Conservation (phyloP, 2,888 invertebrate species). For the Cotesia congregata region DNA sequence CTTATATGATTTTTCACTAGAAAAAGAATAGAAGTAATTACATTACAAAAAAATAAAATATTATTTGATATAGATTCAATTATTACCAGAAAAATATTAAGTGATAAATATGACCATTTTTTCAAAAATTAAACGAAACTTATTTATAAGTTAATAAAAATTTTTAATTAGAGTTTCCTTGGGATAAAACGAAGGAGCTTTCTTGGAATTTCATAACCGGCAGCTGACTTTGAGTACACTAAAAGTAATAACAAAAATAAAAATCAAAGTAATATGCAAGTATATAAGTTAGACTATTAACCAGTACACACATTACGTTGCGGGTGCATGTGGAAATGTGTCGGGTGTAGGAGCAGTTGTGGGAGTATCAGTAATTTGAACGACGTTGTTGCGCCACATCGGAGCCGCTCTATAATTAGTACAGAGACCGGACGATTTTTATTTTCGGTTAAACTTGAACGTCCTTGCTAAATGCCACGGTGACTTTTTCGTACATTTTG, state of each 20-base stretch:
- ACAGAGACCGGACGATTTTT: conserved; percentile 61
- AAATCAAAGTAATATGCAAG: neutral
- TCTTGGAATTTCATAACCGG: neutral
- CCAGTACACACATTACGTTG: neutral
- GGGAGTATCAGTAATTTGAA: conserved; percentile 55
- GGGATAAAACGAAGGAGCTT: neutral
- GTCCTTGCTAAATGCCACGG: conserved; percentile 59
- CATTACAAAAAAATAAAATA: no score
- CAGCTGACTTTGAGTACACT: neutral
- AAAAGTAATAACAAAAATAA: neutral
- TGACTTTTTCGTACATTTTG: conserved; percentile 20
- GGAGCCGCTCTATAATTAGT: conserved; percentile 67
- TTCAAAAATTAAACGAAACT: no score
- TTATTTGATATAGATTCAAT: no score
- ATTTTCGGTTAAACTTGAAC: conserved; percentile 69
- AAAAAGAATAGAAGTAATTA: no score
- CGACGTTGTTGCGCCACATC: conserved; percentile 48
- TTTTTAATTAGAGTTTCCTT: neutral
- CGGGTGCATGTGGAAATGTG: neutral
- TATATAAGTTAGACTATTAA: neutral
- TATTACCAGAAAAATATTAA: no score
- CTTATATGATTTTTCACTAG: no score
- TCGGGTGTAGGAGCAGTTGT: neutral
- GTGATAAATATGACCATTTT: no score
- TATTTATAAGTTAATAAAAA: neutral